These are phyloP conservation scores for Drosophila biarmipes DNA, from an alignment of 1,140 invertebrate genomes.

Conservation along the genomic window DNA sequence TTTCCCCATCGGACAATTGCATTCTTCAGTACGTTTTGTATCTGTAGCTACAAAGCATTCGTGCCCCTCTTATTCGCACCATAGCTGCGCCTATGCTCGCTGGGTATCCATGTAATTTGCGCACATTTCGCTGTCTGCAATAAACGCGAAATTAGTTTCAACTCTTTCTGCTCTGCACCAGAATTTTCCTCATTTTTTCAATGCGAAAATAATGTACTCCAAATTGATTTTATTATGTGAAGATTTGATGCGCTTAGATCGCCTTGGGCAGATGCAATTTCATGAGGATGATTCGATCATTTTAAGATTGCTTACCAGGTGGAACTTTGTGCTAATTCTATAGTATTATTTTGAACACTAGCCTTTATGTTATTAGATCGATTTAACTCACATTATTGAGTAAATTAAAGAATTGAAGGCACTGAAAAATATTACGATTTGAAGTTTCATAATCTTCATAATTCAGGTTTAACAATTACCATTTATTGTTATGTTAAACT, in stretches of 20 bases:
- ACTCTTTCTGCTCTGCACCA: slow-evolving; percentile 42
- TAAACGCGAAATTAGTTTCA: slow-evolving; percentile 68
- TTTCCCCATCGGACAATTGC: slow-evolving; percentile 51
- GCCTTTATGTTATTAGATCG: not conserved
- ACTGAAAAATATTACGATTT: no score
- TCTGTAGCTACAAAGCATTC: slow-evolving; percentile 32
- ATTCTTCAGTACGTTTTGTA: slow-evolving; percentile 53
- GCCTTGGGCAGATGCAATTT: not conserved
- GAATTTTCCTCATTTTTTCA: slow-evolving; percentile 48
- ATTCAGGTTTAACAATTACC: no score
- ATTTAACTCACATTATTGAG: not conserved
- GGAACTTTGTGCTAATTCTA: not conserved
- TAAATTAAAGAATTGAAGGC: no score
- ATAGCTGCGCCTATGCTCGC: slow-evolving; percentile 30
- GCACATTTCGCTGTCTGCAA: slow-evolving; percentile 55
- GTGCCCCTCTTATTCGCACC: slow-evolving; percentile 2
- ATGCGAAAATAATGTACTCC: slow-evolving; percentile 25
- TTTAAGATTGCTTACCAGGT: not conserved
- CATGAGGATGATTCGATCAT: not conserved
- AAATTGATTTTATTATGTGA: slow-evolving; percentile 70
- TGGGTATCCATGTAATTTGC: slow-evolving; percentile 59
- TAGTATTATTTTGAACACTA: not conserved
- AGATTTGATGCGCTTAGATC: slow-evolving; percentile 42
- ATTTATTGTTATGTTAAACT: no score
- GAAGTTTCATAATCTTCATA: no score